Evolutionary conservation across 2,113 vertebrate species (phyloP), one percentile per base, ranked within the genome.

Genomic region (Rhadina sibilatrix): DNA sequence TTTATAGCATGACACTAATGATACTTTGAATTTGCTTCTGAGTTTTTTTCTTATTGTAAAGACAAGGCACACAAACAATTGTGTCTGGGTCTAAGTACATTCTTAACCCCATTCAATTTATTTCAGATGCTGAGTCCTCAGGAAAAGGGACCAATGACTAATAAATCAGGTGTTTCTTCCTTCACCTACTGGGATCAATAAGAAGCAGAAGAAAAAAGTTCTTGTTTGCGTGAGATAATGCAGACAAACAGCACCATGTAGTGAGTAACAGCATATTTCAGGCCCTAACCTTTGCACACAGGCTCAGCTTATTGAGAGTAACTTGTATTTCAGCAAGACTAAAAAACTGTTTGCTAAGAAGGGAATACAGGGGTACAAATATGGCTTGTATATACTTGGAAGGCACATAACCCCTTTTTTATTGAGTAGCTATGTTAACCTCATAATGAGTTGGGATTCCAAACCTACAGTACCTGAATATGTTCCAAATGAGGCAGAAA

Each of bases 121-220:
- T 84, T 96, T 95, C 84, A 83, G 74, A 77, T 83, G 57, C 93
- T 46, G 50, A 93, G 57, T 94, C 87, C 65, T 89, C 78, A 71
- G 74, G 69, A 89, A 91, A 30, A 33, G 12, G 21, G 46, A 88
- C 68, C 86, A 60, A n/a, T 33, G 46, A 61, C 80, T 79, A 92
- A 90, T 97, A 97, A 96, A 97, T 96, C 91, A 87, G 35, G 27
- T 56, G 83, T 52, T 91, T 90, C 56, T 91, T 95, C 64, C 64
- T 94, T 91, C 54, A 94, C 42, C 47, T 85, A 70, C 61, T n/a
- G 54, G 56, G 83, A 97, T 95, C 95, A 93, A 92, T 84, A 95
- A 90, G 60, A 83, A 95, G 64, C 35, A 89, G 38, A 69, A 93
- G 65, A 94, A 81, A 84, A 65, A 74, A 59, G 54, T 71, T 89